Conservation (phyloP, 35 echinoderm and acorn worm species). For the Diadema setosum region DNA sequence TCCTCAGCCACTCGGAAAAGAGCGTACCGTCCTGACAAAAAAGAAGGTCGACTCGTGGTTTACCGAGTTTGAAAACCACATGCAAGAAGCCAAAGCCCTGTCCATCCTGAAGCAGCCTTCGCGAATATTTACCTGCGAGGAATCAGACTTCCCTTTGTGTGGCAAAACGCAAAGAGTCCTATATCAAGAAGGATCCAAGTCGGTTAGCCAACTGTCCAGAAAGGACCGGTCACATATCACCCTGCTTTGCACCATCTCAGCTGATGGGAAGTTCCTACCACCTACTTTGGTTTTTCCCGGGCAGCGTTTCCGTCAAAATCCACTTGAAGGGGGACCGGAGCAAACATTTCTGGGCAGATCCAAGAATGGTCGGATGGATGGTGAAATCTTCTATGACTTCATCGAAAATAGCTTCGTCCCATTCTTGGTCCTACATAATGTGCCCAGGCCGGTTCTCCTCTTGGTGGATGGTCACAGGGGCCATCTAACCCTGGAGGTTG, state of each 20-base stretch:
- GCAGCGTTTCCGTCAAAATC: background rate
- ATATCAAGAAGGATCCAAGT: background rate
- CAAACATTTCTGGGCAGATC: background rate
- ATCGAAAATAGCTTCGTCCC: slow-evolving; percentile 41
- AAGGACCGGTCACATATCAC: slow-evolving; percentile 17
- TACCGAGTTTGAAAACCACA: background rate
- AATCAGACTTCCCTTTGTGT: slow-evolving; percentile 28
- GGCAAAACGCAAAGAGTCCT: slow-evolving; percentile 32
- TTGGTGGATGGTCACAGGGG: slow-evolving; percentile 34
- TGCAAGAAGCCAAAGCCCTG: background rate
- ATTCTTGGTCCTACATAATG: background rate
- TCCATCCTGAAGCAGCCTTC: slow-evolving; percentile 9
- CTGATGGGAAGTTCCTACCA: slow-evolving; percentile 21
- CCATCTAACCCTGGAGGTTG: slow-evolving; percentile 46
- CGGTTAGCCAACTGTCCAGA: background rate
- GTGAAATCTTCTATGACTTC: slow-evolving; percentile 35
- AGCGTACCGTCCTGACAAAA: background rate
- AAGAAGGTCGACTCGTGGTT: slow-evolving; percentile 22
- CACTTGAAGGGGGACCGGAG: slow-evolving; percentile 35
- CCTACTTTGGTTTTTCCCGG: slow-evolving; percentile 44
- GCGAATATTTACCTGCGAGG: slow-evolving; percentile 45
- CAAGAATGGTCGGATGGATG: slow-evolving; percentile 32
- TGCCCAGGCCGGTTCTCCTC: slow-evolving; percentile 36
- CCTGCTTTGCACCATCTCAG: slow-evolving; percentile 12
- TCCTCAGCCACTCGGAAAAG: background rate